These are phyloP conservation scores for Xerus inauris DNA, from an alignment of 2,113 vertebrate genomes.

Conservation along the genomic window DNA sequence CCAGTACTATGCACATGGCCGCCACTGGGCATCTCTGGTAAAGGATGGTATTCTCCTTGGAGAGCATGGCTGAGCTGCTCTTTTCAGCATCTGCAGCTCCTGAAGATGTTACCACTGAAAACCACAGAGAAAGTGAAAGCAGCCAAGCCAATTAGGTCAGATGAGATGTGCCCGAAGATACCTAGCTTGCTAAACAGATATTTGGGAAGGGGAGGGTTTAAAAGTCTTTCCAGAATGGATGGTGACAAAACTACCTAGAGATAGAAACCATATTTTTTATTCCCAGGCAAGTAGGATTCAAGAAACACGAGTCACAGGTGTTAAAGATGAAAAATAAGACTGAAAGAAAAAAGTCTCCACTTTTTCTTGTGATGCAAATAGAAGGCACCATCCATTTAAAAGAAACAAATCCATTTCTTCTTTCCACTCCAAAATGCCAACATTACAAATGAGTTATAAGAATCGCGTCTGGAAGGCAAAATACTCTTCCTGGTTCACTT, in stretches of 20 bases:
- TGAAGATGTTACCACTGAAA: background rate
- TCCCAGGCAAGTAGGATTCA: background rate
- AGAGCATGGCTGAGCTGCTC: background rate
- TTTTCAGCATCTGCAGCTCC: background rate
- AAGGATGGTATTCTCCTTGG: background rate
- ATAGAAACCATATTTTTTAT: background rate
- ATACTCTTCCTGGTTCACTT: constrained; percentile 52
- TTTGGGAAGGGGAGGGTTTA: background rate
- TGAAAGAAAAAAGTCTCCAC: background rate
- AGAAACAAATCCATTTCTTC: constrained; percentile 39
- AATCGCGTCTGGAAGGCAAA: constrained; percentile 54
- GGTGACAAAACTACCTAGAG: background rate
- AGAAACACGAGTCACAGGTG: background rate
- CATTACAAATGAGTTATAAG: constrained; percentile 53
- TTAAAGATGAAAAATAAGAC: constrained; percentile 42
- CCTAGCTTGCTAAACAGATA: background rate
- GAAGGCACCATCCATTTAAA: background rate
- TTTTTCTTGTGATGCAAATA: constrained; percentile 2
- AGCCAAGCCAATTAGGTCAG: background rate
- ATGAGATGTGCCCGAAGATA: background rate
- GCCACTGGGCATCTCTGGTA: background rate
- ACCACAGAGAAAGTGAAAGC: background rate
- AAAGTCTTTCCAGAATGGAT: background rate
- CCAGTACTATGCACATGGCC: background rate
- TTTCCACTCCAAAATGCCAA: constrained; percentile 47